Conservation (phyloP, 2,113 vertebrate genomes). For the Malurus cyaneus region DNA sequence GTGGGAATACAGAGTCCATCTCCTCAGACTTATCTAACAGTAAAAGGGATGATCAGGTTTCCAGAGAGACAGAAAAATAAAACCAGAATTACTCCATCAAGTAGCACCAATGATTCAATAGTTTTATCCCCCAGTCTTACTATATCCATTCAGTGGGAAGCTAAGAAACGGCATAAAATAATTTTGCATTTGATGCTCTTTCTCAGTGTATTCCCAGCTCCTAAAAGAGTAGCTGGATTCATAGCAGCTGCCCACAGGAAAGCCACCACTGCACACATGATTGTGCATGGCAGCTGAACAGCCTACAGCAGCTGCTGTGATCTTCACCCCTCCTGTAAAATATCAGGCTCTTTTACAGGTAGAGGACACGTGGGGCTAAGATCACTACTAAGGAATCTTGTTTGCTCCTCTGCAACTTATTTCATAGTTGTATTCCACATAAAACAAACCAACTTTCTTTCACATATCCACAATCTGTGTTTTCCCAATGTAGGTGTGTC, state of each 20-base stretch:
- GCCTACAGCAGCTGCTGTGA: not conserved
- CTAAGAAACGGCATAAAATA: not conserved
- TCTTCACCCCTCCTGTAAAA: not conserved
- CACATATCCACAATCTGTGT: not conserved
- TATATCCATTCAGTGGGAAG: not conserved
- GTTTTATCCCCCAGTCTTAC: not conserved
- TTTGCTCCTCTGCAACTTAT: not conserved
- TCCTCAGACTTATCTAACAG: not conserved
- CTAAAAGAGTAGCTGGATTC: not conserved
- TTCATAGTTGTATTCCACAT: not conserved
- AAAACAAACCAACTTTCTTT: not conserved
- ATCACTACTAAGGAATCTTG: not conserved
- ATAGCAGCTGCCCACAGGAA: not conserved
- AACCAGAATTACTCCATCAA: not conserved
- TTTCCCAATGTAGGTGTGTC: not conserved
- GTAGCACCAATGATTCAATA: not conserved
- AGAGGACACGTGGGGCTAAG: not conserved
- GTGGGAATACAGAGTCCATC: not conserved
- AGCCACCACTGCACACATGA: not conserved
- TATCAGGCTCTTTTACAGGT: not conserved
- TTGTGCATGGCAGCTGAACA: not conserved
- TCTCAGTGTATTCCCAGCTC: not conserved
- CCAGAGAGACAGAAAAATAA: not conserved
- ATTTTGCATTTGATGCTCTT: not conserved
- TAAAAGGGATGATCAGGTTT: not conserved